A percentile compares a stretch with the other conserved stretches of the same genome.
Conservation (phyloP, 2,797 vertebrate species). For the Meriones psammophilus region DNA sequence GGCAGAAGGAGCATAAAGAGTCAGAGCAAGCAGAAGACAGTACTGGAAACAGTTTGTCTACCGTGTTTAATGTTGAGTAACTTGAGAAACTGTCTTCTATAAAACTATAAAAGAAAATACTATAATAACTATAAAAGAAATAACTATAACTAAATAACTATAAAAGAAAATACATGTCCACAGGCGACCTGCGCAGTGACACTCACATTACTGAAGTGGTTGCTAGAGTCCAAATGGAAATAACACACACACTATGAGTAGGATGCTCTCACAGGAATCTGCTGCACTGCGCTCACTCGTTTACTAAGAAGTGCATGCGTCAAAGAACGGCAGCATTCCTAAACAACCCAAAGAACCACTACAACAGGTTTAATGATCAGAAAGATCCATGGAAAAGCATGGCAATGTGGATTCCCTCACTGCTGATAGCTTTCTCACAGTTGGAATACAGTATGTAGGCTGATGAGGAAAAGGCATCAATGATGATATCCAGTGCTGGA, state of each 20-base stretch:
- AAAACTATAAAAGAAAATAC: not conserved
- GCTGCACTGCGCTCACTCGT: not conserved
- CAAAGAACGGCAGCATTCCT: not conserved
- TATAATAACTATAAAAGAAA: no score
- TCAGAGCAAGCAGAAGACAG: not conserved
- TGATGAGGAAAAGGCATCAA: not conserved
- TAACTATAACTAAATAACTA: no score
- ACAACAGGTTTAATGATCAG: not conserved
- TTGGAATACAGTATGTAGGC: no score
- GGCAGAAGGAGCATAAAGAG: not conserved
- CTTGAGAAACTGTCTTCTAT: not conserved
- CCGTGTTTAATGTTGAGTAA: not conserved
- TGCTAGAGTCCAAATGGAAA: not conserved
- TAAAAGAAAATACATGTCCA: not conserved
- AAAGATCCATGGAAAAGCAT: not conserved
- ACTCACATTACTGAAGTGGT: not conserved
- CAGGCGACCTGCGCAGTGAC: not conserved
- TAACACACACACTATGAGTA: not conserved
- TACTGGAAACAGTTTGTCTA: not conserved
- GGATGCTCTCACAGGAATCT: not conserved
- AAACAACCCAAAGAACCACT: no score
- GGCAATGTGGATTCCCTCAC: not conserved
- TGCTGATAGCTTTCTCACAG: not conserved
- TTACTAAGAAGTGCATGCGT: not conserved
- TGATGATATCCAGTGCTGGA: not conserved